Base-by-base conservation (phyloP, 2,888 invertebrate species). In the Tiphia femorata region DNA sequence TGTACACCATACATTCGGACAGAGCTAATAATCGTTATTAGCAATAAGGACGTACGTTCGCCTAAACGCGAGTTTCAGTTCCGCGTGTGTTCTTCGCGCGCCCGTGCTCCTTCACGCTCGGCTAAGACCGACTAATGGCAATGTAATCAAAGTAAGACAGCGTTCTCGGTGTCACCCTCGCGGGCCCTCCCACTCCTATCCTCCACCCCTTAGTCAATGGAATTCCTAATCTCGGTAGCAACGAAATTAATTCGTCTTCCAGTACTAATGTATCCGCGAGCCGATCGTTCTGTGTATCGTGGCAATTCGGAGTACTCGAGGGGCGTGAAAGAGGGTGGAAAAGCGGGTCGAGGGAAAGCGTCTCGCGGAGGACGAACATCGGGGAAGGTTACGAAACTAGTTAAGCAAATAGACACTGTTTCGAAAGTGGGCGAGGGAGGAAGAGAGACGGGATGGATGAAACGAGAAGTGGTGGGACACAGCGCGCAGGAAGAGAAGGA, bases 351-450 rank as follows among this genome's bases (percentile, higher is more conserved):
- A 53, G 57, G 46, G 57, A 23, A 25, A n/a, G 33, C 12, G 33
- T 3, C 41, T 38, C 29, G 21, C 23, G 7, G 58, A 58, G 50
- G 50, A n/a, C n/a, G n/a, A n/a, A n/a, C n/a, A n/a, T 49, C 46
- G 49, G 49, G 55, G 67, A 54, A 64, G 64, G 41, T 52, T 72
- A 71, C 68, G 72, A 77, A 82, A 81, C 78, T 80, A 79, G 79
- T 80, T 81, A 79, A 80, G 79, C 73, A 79, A 79, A 79, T 77
- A 78, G 79, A 74, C 73, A 70, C 62, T 59, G 50, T 43, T 55
- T 41, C 49, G 16, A 30, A 27, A 43, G 47, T 43, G 68, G 38
- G 30, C 14, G 43, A 12, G 21, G 7, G 21, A 30, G 19, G 8
- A 25, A 48, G 47, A 50, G 48, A 41, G 56, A 16, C 46, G 27